These are phyloP conservation scores for Coracias cyanogaster DNA, from an alignment of 2,797 vertebrate genomes.

Conservation along the genomic window DNA sequence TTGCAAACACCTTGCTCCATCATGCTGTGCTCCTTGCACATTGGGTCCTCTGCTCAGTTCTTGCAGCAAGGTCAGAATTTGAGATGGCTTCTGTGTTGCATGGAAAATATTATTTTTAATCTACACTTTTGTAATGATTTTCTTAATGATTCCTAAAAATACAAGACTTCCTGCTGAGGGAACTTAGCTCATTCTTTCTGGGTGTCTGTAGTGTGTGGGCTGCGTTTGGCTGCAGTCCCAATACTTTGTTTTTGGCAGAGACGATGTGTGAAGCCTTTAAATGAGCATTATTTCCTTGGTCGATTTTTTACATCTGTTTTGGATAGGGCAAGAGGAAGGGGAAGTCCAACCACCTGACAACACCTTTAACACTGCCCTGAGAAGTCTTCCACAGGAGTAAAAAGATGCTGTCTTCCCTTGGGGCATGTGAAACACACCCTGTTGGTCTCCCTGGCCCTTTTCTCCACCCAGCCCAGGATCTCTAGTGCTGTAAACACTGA, in stretches of 20 bases:
- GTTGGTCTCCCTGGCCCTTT: background rate
- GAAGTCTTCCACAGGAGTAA: background rate
- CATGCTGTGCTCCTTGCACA: background rate
- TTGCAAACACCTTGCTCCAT: background rate
- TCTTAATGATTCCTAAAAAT: background rate
- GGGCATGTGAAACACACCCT: background rate
- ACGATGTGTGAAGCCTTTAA: slow-evolving; percentile 1
- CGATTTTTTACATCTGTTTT: background rate
- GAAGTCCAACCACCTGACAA: background rate
- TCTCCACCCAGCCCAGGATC: background rate
- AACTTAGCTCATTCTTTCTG: background rate
- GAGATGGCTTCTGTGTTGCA: background rate
- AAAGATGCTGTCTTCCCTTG: background rate
- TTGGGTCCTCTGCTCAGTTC: background rate
- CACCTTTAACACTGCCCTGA: background rate
- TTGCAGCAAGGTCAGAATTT: background rate
- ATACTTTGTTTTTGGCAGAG: background rate
- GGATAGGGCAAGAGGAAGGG: background rate
- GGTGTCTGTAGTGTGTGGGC: background rate
- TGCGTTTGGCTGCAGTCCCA: background rate
- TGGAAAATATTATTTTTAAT: background rate
- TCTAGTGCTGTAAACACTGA: background rate
- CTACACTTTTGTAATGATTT: background rate
- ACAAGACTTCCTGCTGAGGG: background rate
- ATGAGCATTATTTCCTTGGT: background rate